Evolutionary conservation across 2,797 vertebrate genomes (phyloP).

Genomic region (Sciurus vulgaris): DNA sequence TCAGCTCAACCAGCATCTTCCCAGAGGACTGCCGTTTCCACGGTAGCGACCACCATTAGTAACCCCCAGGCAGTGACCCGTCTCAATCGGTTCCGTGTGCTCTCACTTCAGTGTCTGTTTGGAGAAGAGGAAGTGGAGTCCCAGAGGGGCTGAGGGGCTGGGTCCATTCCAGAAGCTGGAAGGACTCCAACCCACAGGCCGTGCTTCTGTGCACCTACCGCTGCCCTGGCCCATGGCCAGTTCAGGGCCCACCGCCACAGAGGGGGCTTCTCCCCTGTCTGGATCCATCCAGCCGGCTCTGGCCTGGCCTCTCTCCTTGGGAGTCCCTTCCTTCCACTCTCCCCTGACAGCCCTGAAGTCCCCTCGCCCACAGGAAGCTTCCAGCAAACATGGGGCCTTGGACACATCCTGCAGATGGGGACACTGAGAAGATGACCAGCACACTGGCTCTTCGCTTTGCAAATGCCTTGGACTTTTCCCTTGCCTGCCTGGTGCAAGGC

Average conservation of each 20-base stretch:
- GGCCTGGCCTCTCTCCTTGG: neutral
- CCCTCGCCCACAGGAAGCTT: neutral
- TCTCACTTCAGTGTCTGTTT: neutral
- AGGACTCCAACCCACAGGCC: neutral
- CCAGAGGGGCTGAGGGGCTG: too few species aligned
- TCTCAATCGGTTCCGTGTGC: neutral
- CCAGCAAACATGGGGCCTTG: neutral
- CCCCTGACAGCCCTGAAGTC: neutral
- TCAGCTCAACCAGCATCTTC: neutral
- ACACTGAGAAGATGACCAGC: neutral
- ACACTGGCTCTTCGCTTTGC: neutral
- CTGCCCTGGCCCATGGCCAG: neutral
- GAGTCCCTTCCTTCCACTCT: neutral
- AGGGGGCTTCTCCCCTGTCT: neutral
- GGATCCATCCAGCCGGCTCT: neutral
- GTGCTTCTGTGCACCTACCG: neutral
- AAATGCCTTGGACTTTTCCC: neutral
- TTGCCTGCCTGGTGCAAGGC: neutral
- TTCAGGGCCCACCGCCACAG: neutral
- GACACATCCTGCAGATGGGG: neutral
- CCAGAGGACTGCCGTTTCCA: neutral
- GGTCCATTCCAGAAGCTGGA: neutral
- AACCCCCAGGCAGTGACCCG: too few species aligned
- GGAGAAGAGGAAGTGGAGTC: neutral
- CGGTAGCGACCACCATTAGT: neutral